Evolutionary conservation across 2,113 vertebrate genomes (phyloP), one percentile per base, ranked within the genome.

Genomic region (Athene noctua): DNA sequence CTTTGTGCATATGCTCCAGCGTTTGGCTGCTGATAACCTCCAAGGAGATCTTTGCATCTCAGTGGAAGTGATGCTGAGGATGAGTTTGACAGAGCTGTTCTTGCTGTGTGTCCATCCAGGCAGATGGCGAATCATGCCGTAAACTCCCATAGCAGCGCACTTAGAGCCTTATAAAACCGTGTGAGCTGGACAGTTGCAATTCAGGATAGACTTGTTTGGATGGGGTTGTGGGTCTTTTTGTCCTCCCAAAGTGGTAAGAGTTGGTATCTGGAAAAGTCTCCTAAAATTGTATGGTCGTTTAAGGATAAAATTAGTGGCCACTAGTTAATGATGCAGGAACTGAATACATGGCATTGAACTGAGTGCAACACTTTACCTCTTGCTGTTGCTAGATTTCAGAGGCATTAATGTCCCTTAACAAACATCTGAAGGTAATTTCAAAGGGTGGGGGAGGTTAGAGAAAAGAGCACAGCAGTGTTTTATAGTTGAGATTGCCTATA

Each of bases 361-460:
- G 91, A 89, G 59, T 30, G 80, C 77, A 86, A 55, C 44, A 78
- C 66, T 88, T 74, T 70, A 80, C 79, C n/a, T 90, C 80, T 93
- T 80, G 77, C 94, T 92, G 70, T 61, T 89, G 68, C 90, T 92
- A 32, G 54, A 77, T 91, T 97, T 96, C 90, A 36, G 68, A 80
- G 81, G 36, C 86, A 71, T 87, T 95, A 92, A 92, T 90, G 93
- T 96, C 95, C 85, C 87, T 92, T 95, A 86, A 92, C 83, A 95
- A 97, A 95, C 65, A 93, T 94, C 83, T 84, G 84, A 97, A 94
- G 88, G 96, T 88, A 97, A 96, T 97, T 96, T 96, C 63, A 71
- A 82, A 94, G 91, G 62, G 65, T 94, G 92, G 91, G 83, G 82
- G 94, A 90, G 90, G 84, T 85, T 93, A 59, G 27, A 66, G 81